Percentiles rank a stretch among this genome's conserved stretches.
These are phyloP conservation scores for Pelobates fuscus DNA, from an alignment of 2,113 vertebrate species.

Conservation along the genomic window DNA sequence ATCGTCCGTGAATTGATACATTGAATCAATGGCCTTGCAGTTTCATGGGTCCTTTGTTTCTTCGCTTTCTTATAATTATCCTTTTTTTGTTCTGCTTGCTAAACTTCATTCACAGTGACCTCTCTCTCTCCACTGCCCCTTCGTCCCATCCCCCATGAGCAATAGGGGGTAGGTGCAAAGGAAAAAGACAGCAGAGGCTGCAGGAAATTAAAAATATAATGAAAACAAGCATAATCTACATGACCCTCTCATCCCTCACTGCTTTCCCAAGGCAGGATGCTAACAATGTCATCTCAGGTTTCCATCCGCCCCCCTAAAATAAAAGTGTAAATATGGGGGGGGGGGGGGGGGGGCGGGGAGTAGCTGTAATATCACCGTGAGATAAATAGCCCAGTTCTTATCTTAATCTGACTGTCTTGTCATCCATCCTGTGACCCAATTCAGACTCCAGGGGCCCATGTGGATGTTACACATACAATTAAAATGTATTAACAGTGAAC, in stretches of 20 bases:
- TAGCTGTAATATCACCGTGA: background rate
- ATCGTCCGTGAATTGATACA: too few relatives aligned
- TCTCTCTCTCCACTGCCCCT: background rate
- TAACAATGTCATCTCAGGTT: slow-evolving; percentile 77
- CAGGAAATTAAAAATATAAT: slow-evolving; percentile 99
- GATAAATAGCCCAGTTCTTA: slow-evolving; percentile 12
- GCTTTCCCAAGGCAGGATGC: slow-evolving; percentile 75
- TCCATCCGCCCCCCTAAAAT: slow-evolving; percentile 57
- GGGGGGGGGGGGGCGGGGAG: slow-evolving; percentile 3
- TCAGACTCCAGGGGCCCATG: too few relatives aligned
- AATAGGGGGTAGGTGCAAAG: slow-evolving; percentile 75
- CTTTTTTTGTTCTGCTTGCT: background rate
- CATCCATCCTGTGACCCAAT: background rate
- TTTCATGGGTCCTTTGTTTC: background rate
- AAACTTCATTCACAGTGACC: slow-evolving; percentile 26
- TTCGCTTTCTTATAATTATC: background rate
- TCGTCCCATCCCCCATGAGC: slow-evolving; percentile 56
- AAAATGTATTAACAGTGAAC: too few relatives aligned
- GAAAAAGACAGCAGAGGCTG: slow-evolving; percentile 82
- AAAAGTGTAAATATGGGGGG: background rate
- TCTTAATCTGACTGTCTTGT: background rate
- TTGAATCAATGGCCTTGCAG: too few relatives aligned
- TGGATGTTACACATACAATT: too few relatives aligned
- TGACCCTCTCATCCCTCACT: slow-evolving; percentile 79
- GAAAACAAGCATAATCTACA: slow-evolving; percentile 88